Conservation (phyloP, 2,797 vertebrate genomes). For the Siniperca obscura region DNA sequence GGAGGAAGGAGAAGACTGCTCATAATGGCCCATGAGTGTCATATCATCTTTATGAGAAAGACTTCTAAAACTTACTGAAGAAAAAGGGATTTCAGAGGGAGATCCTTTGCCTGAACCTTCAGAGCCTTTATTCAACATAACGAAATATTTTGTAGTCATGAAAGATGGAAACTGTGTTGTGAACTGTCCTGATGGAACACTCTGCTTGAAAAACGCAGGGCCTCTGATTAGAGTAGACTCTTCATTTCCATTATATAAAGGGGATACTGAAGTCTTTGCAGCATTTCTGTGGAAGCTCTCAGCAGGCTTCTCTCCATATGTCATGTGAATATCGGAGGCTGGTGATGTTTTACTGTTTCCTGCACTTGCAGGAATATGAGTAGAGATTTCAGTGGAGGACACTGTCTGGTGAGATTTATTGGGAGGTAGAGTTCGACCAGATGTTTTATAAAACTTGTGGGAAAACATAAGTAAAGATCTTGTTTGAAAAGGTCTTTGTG, state of each 20-base stretch:
- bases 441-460: slow-evolving; percentile 14
- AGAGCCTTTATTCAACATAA: slow-evolving; percentile 39
- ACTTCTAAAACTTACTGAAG: slow-evolving; percentile 23
- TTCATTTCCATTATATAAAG: slow-evolving; percentile 43
- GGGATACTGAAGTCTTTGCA: slow-evolving; percentile 18
- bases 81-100: background rate
- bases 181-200: slow-evolving; percentile 25
- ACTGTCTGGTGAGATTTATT: slow-evolving; percentile 37
- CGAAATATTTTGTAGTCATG: slow-evolving; percentile 39
- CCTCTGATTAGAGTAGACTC: slow-evolving; percentile 42
- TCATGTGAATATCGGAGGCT: slow-evolving; percentile 9
- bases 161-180: slow-evolving; percentile 47
- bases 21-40: slow-evolving; percentile 19
- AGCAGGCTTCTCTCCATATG: slow-evolving; percentile 18
- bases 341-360: slow-evolving; percentile 15
- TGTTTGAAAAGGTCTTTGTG: slow-evolving; percentile 43
- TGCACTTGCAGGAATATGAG: slow-evolving; percentile 14
- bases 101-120: slow-evolving; percentile 27
- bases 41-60: slow-evolving; percentile 21
- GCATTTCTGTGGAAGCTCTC: slow-evolving; percentile 43
- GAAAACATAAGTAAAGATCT: slow-evolving; percentile 9
- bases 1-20: slow-evolving; percentile 26
- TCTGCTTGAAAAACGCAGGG: slow-evolving; percentile 34
- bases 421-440: slow-evolving; percentile 1
- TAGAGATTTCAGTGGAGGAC: slow-evolving; percentile 35